Evolutionary conservation across 1,140 invertebrate species (phyloP).

Genomic region (Eupristina koningsbergeri): DNA sequence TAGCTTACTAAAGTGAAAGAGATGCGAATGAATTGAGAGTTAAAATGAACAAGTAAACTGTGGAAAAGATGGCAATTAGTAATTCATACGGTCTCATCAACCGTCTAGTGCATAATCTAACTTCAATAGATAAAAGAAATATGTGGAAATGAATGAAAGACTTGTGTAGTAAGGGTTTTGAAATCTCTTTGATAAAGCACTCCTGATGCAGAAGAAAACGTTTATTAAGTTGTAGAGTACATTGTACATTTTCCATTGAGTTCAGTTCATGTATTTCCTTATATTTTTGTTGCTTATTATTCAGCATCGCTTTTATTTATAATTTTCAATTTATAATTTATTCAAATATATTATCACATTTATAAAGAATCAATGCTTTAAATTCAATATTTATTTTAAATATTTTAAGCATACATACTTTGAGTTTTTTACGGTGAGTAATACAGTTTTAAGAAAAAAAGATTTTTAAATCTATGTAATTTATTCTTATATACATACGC

Average conservation of each 20-base stretch:
- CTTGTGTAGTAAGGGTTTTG: background rate
- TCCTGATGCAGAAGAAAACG: background rate
- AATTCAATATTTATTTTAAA: too few species aligned
- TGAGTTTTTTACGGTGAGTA: too few species aligned
- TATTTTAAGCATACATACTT: too few species aligned
- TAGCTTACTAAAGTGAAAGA: background rate
- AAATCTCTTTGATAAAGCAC: conserved; percentile 12
- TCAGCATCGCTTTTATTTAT: too few species aligned
- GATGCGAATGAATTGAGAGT: background rate
- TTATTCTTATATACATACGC: too few species aligned
- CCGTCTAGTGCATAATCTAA: conserved; percentile 21
- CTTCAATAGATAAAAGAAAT: conserved; percentile 20
- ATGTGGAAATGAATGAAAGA: background rate
- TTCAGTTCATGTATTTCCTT: background rate
- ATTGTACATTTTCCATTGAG: background rate
- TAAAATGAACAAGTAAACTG: conserved; percentile 14
- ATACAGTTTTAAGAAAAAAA: too few species aligned
- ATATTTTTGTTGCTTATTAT: background rate
- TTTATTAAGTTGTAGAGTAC: background rate
- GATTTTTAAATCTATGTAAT: too few species aligned
- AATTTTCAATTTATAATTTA: too few species aligned
- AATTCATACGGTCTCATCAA: conserved; percentile 53
- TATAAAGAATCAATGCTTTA: background rate
- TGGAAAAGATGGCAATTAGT: conserved; percentile 49
- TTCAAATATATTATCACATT: background rate